These are phyloP conservation scores for Philotrypesis tridentata DNA, from an alignment of 1,140 invertebrate genomes.

Conservation along the genomic window DNA sequence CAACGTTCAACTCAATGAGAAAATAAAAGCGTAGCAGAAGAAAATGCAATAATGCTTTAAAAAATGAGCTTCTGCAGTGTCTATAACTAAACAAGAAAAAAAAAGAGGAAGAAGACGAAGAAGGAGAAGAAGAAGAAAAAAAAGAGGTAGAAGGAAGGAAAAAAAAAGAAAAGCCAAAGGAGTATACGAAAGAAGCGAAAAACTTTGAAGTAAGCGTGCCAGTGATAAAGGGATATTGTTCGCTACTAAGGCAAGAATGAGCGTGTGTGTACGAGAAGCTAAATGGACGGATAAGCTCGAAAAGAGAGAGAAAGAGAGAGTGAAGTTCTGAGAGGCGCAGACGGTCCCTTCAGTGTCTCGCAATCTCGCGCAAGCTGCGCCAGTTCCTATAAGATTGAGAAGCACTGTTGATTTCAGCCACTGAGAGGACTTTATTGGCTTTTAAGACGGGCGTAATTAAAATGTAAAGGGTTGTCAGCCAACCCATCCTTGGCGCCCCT, in stretches of 20 bases:
- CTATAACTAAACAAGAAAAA: background rate
- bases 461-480: conserved; percentile 66
- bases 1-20: background rate
- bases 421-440: conserved; percentile 64
- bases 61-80: background rate
- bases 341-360: conserved; percentile 47
- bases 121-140: background rate
- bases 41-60: background rate
- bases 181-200: background rate
- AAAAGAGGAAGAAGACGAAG: background rate
- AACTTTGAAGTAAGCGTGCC: conserved; percentile 29
- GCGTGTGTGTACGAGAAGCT: conserved; percentile 48
- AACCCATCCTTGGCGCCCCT: conserved; percentile 43
- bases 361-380: background rate
- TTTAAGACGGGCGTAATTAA: conserved; percentile 68
- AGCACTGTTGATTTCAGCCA: conserved; percentile 35
- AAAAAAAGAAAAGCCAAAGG: background rate
- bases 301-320: conserved; percentile 26
- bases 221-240: conserved; percentile 54
- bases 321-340: conserved; percentile 48
- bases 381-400: conserved; percentile 3
- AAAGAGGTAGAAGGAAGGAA: background rate
- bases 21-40: background rate
- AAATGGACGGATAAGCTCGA: conserved; percentile 53
- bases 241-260: background rate